These are phyloP conservation scores for Stomorhina lunata DNA, from an alignment of 2,888 invertebrate species.

Conservation along the genomic window DNA sequence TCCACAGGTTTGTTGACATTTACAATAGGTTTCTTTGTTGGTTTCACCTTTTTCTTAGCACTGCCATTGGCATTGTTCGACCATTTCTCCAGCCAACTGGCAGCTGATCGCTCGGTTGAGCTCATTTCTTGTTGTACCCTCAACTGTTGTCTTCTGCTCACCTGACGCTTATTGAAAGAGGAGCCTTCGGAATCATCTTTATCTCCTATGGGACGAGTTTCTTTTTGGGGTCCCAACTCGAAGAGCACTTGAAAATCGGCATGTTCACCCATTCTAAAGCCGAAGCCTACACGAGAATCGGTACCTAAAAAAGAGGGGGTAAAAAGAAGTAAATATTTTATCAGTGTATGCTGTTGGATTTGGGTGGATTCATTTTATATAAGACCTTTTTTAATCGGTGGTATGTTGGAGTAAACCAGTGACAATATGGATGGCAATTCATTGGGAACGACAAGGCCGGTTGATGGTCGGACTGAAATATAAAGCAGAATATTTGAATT, in stretches of 20 bases:
- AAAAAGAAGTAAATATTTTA: too few species aligned
- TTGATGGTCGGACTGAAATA: slow-evolving; percentile 80
- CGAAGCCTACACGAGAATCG: slow-evolving; percentile 89
- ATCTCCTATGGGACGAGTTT: slow-evolving; percentile 85
- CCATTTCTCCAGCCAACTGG: slow-evolving; percentile 83
- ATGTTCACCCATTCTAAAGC: slow-evolving; percentile 89
- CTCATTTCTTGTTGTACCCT: slow-evolving; percentile 78
- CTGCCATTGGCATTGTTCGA: slow-evolving; percentile 80
- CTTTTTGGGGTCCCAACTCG: slow-evolving; percentile 89
- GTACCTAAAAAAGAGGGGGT: slow-evolving; percentile 82
- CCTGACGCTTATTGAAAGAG: slow-evolving; percentile 77
- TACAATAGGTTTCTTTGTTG: slow-evolving; percentile 27
- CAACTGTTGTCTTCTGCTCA: slow-evolving; percentile 71
- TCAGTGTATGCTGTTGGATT: neutral
- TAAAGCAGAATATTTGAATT: neutral
- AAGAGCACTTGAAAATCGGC: slow-evolving; percentile 89
- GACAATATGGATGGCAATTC: slow-evolving; percentile 89
- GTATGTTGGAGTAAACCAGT: slow-evolving; percentile 90
- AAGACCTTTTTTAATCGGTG: slow-evolving; percentile 90
- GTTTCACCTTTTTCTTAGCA: slow-evolving; percentile 48
- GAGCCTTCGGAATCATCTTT: slow-evolving; percentile 69
- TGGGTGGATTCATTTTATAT: neutral
- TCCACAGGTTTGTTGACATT: slow-evolving; percentile 16
- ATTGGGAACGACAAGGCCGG: slow-evolving; percentile 87
- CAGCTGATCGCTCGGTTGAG: slow-evolving; percentile 71